These are phyloP conservation scores for Syngnathus typhle DNA, from an alignment of 2,113 vertebrate species.

Conservation along the genomic window DNA sequence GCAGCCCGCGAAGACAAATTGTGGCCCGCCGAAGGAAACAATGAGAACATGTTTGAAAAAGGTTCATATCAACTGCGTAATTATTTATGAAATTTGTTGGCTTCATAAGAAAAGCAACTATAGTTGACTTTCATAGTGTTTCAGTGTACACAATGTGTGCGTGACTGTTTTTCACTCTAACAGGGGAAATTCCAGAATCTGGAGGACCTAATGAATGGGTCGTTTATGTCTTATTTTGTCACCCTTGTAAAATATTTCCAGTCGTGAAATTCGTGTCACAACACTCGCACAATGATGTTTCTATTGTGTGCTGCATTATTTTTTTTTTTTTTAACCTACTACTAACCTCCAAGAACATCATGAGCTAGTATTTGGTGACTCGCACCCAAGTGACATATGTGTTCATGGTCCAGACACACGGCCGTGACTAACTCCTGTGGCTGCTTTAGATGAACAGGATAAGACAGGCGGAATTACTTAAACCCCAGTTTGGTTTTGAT, in stretches of 20 bases:
- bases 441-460: slow-evolving; percentile 39
- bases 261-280: slow-evolving; percentile 12
- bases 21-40: too few relatives aligned
- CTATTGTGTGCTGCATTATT: slow-evolving; percentile 5
- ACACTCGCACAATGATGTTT: slow-evolving; percentile 1
- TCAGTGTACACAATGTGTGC: slow-evolving; percentile 23
- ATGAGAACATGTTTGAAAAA: neutral
- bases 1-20: too few relatives aligned
- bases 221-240: slow-evolving; percentile 39
- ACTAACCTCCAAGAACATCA: slow-evolving; percentile 30
- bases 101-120: slow-evolving; percentile 34
- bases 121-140: slow-evolving; percentile 45
- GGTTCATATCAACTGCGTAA: slow-evolving; percentile 7
- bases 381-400: slow-evolving; percentile 39
- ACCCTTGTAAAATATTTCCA: slow-evolving; percentile 31
- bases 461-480: slow-evolving; percentile 38
- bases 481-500: slow-evolving; percentile 45
- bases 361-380: slow-evolving; percentile 39
- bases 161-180: slow-evolving; percentile 58
- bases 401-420: slow-evolving; percentile 48
- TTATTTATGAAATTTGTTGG: slow-evolving; percentile 48
- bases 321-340: slow-evolving; percentile 26
- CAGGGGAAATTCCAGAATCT: slow-evolving; percentile 63
- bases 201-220: slow-evolving; percentile 61
- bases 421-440: slow-evolving; percentile 56